phyloP scores from a whole-genome alignment of 2,888 invertebrate genomes.

The Napeogenes inachia region DNA sequence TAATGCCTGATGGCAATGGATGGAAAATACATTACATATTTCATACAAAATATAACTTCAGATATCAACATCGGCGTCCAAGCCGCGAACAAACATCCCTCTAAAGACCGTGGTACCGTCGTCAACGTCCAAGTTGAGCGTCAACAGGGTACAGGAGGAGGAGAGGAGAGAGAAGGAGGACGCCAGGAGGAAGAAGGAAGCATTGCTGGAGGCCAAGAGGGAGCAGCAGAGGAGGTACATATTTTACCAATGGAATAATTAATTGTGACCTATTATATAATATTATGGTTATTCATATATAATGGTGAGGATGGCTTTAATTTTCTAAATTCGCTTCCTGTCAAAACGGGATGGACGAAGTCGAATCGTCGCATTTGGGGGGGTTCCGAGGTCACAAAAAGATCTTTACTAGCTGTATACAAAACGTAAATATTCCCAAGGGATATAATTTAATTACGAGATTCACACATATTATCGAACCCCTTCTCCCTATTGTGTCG shows the following conservation, averaged over 20 bases:
- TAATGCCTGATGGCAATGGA: background rate
- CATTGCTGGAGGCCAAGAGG: slow-evolving; percentile 73
- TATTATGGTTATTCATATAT: too few species aligned
- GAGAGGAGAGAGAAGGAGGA: slow-evolving; percentile 63
- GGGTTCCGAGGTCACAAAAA: too few species aligned
- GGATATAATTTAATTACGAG: too few species aligned
- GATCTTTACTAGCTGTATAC: too few species aligned
- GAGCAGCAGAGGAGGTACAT: slow-evolving; percentile 75
- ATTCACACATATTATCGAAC: too few species aligned
- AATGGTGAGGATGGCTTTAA: too few species aligned
- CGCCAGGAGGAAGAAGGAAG: slow-evolving; percentile 78
- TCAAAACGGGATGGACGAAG: too few species aligned
- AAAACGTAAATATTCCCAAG: too few species aligned
- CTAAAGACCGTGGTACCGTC: slow-evolving; percentile 40
- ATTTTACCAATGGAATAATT: background rate
- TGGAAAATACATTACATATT: background rate
- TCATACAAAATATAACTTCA: slow-evolving; percentile 28
- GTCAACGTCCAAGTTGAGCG: slow-evolving; percentile 53
- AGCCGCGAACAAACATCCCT: slow-evolving; percentile 47
- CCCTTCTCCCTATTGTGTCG: background rate
- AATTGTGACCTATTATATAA: background rate
- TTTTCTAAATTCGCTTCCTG: too few species aligned
- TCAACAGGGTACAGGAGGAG: slow-evolving; percentile 50
- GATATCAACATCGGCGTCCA: slow-evolving; percentile 54
- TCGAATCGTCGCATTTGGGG: too few species aligned